These are phyloP conservation scores for Lepidocolaptes lacrymiger DNA, from an alignment of 2,797 vertebrate species.

Conservation along the genomic window DNA sequence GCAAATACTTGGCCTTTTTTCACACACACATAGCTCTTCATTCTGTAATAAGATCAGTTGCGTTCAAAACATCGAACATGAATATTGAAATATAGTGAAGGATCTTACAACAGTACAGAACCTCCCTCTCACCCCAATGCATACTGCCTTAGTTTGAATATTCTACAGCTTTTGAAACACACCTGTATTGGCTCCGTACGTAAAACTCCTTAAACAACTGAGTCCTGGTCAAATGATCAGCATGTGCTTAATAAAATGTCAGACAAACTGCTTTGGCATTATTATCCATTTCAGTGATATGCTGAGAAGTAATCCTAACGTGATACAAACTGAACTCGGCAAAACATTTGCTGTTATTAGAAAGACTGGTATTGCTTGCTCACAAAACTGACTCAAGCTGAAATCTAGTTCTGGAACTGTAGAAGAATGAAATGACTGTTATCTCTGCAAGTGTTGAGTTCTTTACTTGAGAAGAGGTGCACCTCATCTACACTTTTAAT, in stretches of 20 bases:
- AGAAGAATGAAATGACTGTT: background rate
- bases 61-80: background rate
- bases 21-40: background rate
- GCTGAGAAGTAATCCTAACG: background rate
- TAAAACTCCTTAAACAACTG: background rate
- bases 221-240: background rate
- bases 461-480: background rate
- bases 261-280: background rate
- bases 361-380: background rate
- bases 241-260: background rate
- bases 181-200: background rate
- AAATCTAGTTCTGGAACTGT: background rate
- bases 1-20: background rate
- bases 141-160: background rate
- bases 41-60: background rate
- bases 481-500: background rate
- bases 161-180: background rate
- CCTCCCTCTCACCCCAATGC: accelerated
- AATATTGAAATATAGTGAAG: background rate
- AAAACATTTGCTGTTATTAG: background rate
- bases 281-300: background rate
- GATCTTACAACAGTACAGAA: background rate
- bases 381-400: background rate
- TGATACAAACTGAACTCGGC: background rate
- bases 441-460: background rate